phyloP scores from a whole-genome alignment of 2,113 vertebrate genomes.

The Enhydra lutris region DNA sequence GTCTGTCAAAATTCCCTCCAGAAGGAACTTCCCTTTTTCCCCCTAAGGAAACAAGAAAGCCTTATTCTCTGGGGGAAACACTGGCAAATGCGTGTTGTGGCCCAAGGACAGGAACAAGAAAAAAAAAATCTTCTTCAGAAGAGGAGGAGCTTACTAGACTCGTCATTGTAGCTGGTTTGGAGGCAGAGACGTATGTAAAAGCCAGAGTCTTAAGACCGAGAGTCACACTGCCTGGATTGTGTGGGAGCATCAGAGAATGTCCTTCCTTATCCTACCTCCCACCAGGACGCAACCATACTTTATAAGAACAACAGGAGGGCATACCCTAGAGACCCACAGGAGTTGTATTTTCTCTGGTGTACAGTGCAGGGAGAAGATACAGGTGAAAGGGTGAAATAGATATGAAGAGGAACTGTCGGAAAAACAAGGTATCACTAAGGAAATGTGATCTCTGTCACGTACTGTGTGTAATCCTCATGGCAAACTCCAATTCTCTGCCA shows the following conservation, averaged over 20 bases:
- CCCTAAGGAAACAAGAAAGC: neutral
- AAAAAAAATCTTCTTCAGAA: neutral
- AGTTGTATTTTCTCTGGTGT: neutral
- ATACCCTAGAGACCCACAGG: neutral
- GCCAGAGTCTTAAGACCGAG: neutral
- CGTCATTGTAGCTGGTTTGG: neutral
- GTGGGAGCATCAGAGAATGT: neutral
- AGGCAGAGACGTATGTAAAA: neutral
- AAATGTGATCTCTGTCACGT: neutral
- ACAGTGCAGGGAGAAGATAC: neutral
- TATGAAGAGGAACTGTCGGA: neutral
- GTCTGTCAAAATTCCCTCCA: neutral
- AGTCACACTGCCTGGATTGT: neutral
- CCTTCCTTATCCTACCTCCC: neutral
- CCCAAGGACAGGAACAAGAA: neutral
- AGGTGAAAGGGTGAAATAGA: neutral
- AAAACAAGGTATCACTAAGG: neutral
- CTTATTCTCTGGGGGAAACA: neutral
- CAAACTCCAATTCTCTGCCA: neutral
- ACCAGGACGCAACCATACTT: neutral
- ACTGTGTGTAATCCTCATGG: neutral
- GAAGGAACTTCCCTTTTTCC: neutral
- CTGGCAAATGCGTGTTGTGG: neutral
- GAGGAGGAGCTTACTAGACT: no score
- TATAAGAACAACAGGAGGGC: neutral